Base-by-base conservation (phyloP, 1,140 invertebrate genomes). In the Carposina sasakii region DNA sequence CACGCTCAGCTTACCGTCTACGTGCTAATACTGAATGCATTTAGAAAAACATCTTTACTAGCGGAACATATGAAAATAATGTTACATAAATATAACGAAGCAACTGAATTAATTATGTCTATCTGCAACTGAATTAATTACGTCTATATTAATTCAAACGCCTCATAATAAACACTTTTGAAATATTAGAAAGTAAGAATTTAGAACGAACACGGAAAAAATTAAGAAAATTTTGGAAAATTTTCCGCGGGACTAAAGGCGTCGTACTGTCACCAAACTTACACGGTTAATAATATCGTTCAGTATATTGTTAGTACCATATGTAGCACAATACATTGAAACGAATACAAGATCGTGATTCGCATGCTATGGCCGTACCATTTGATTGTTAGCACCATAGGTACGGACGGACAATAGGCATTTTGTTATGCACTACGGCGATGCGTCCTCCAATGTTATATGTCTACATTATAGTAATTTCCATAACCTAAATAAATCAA, bases 241-340 rank as follows among this genome's bases (percentile, higher is more conserved):
- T 6, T 52, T 52, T 60, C 56, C 50, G 53, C 64, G 61, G 61
- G 57, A 39, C 22, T 50, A 40, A 52, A 70, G 60, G 57, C 70
- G 68, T 68, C 76, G 75, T 77, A 69, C 75, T 71, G 60, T 63
- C 60, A 64, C 64, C 52, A 60, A 65, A 71, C 63, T 67, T 60
- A 56, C 45, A 40, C 36, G 51, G 61, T 53, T 70, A 73, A 76
- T 76, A 74, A 76, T 75, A 74, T 16, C 65, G 61, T 61, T 76
- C 62, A 24, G 52, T 52, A 63, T 57, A 33, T 48, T 26, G 60
- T 65, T 71, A 76, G 71, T 76, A 74, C 69, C 61, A 73, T 75
- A 70, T 61, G 68, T 73, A 47, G 72, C 78, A 83, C 79, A 76
- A 76, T 81, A 83, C 71, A 76, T 76, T 76, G 76, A 74, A 81